Evolutionary conservation across 2,888 invertebrate genomes (phyloP).

Genomic region (Dorcus hopei): DNA sequence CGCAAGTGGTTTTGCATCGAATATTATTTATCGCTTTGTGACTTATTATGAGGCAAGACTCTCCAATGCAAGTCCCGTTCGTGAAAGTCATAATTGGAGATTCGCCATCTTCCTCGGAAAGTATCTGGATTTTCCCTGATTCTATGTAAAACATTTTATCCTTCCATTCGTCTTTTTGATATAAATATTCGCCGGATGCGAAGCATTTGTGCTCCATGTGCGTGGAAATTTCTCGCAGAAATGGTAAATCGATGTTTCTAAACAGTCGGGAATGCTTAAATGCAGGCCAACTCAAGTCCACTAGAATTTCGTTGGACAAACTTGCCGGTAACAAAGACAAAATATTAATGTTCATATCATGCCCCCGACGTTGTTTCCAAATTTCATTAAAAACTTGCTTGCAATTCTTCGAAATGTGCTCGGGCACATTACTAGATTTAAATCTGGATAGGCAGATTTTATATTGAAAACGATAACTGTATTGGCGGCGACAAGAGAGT

Average conservation of each 20-base stretch:
- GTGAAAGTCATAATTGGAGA: constrained; percentile 56
- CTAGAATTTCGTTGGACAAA: constrained; percentile 9
- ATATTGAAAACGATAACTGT: constrained; percentile 2
- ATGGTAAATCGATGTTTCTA: constrained; percentile 40
- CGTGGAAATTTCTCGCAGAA: constrained; percentile 52
- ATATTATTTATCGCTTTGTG: constrained; percentile 13
- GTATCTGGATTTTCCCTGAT: constrained; percentile 52
- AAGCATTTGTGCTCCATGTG: constrained; percentile 55
- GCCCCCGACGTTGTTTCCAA: constrained; percentile 14
- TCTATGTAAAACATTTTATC: constrained; percentile 53
- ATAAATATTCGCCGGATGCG: constrained; percentile 54
- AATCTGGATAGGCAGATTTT: constrained; percentile 4
- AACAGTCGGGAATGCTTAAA: constrained; percentile 17
- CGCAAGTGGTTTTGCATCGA: constrained; percentile 15
- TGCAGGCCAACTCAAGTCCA: constrained; percentile 16
- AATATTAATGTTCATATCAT: constrained; percentile 7
- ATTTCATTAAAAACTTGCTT: constrained; percentile 4
- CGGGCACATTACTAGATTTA: constrained; percentile 2
- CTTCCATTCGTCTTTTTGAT: constrained; percentile 54
- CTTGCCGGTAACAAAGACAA: constrained; percentile 8
- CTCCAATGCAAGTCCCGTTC: constrained; percentile 54
- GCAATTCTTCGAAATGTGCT: constrained; percentile 7
- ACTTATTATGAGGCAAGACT: constrained; percentile 48
- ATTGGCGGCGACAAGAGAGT: not conserved
- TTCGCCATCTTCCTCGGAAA: constrained; percentile 55